These are phyloP conservation scores for Aphaenogaster floridana DNA, from an alignment of 1,140 invertebrate genomes.

Conservation along the genomic window DNA sequence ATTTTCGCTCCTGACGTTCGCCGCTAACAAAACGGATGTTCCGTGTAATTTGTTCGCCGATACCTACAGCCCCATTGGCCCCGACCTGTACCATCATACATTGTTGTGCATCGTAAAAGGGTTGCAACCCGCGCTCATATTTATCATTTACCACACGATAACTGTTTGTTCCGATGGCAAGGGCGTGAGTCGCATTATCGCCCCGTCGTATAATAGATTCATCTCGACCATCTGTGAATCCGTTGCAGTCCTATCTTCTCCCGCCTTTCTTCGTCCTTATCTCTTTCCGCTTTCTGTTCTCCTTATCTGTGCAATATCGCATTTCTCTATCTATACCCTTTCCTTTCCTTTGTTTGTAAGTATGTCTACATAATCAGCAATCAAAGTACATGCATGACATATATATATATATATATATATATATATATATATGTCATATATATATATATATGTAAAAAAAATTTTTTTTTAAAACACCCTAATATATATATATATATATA, in stretches of 20 bases:
- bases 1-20: neutral
- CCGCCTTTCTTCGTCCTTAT: neutral
- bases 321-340: neutral
- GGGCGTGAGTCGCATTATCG: conserved; percentile 60
- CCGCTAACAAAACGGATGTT: conserved; percentile 60
- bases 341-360: neutral
- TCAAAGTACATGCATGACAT: neutral
- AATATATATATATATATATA: neutral
- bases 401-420: neutral
- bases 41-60: conserved; percentile 64
- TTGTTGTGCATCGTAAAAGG: neutral
- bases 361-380: neutral
- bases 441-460: too few relatives aligned
- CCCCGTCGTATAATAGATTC: conserved; percentile 69
- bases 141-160: conserved; percentile 73
- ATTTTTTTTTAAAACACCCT: too few relatives aligned
- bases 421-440: neutral
- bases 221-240: conserved; percentile 60
- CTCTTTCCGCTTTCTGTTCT: conserved; percentile 46
- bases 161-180: conserved; percentile 52
- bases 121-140: conserved; percentile 49
- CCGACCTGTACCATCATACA: neutral
- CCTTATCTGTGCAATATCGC: conserved; percentile 9
- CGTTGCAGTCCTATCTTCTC: conserved; percentile 41
- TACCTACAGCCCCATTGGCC: conserved; percentile 62